Evolutionary conservation across 1,140 invertebrate genomes (phyloP), one percentile per base, ranked within the genome.

Genomic region (Lepidurus packardi): DNA sequence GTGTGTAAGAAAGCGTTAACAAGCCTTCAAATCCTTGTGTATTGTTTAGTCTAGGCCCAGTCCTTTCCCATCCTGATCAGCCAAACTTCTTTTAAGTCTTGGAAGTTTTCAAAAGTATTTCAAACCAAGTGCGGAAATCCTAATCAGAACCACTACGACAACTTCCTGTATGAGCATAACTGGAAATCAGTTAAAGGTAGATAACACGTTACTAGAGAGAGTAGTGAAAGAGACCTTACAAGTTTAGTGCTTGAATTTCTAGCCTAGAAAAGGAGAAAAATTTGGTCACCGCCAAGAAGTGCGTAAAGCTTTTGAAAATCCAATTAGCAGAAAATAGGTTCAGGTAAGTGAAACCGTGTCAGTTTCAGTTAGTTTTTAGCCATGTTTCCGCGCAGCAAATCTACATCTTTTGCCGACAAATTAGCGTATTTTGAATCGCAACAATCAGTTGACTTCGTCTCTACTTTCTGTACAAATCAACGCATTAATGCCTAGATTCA

Each of bases 271-370:
- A 9, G 53, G 53, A n/a, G 16, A 65, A n/a, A 21, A n/a, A 13
- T 13, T n/a, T 65, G 16, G 9, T 65, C 6, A 21, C 6, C 53
- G 16, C 53, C 53, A 65, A 13, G 21, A 65, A 21, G 53, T 65
- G 53, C 53, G 53, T 65, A 65, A 21, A 65, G 53, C 53, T 65
- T 65, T 65, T 21, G 16, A 65, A 21, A 65, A 65, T 65, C 53
- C 53, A 65, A 65, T 65, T 65, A 65, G 53, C 53, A n/a, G 4
- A 65, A 65, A 65, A 8, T 1, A 7, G 3, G 5, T 65, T 9
- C 21, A 65, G n/a, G 16, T 65, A n/a, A 7, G 9, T n/a, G 13
- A 65, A 1, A 16, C 10, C 45, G 16, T 13, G 13, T n/a, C 53
- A 65, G 53, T 65, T 65, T 65, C 21, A 21, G 53, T 65, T 65